These are phyloP conservation scores for Lipotes vexillifer DNA, from an alignment of 2,113 vertebrate genomes.

Conservation along the genomic window DNA sequence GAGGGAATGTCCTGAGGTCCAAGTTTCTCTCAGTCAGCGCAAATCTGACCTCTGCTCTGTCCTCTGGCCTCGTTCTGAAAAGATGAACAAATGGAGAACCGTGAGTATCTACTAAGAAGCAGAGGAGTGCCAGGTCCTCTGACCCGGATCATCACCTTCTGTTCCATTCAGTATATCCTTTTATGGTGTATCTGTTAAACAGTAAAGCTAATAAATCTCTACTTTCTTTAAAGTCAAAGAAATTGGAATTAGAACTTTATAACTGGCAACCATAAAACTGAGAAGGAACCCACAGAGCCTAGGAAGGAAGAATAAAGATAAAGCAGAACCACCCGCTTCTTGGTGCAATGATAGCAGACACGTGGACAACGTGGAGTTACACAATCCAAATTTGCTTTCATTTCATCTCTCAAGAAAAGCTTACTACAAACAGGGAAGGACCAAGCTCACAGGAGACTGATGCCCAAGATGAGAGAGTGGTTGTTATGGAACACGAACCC, in stretches of 20 bases:
- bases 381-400: neutral
- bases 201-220: neutral
- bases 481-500: neutral
- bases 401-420: slow-evolving; percentile 31
- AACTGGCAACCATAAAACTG: neutral
- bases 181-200: neutral
- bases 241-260: neutral
- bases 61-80: slow-evolving; percentile 27
- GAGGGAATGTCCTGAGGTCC: neutral
- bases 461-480: neutral
- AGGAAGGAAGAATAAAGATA: neutral
- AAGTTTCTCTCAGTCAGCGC: neutral
- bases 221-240: slow-evolving; percentile 36
- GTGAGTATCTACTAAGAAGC: neutral
- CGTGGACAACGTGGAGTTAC: neutral
- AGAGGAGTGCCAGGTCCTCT: neutral
- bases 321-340: neutral
- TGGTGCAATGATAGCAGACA: neutral
- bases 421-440: neutral
- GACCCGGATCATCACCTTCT: slow-evolving; percentile 5
- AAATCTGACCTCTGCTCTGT: slow-evolving; percentile 24
- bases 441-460: neutral
- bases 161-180: neutral
- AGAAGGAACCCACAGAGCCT: neutral
- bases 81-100: slow-evolving; percentile 34